A percentile compares a stretch with the other conserved stretches of the same genome.
phyloP scores from a whole-genome alignment of 2,113 vertebrate species.

The Tauraco erythrolophus region DNA sequence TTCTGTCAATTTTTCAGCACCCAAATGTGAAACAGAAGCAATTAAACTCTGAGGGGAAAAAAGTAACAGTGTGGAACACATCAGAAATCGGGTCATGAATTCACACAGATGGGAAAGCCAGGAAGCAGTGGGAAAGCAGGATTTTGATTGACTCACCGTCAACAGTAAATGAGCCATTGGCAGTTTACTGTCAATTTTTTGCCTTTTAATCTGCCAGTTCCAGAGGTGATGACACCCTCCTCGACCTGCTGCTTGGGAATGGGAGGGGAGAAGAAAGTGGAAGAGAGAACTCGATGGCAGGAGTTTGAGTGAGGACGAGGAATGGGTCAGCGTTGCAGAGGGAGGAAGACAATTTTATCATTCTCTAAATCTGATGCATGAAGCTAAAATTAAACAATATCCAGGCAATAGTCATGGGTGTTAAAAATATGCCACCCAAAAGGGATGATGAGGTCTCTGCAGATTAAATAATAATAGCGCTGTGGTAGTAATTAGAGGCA shows the following conservation, averaged over 20 bases:
- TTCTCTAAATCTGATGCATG: background rate
- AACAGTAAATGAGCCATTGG: constrained; percentile 72
- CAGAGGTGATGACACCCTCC: constrained; percentile 34
- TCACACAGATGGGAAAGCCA: constrained; percentile 73
- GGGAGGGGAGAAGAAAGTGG: background rate
- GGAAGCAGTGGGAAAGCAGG: constrained; percentile 69
- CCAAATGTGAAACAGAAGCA: constrained; percentile 76
- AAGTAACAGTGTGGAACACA: constrained; percentile 74
- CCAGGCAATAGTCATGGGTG: background rate
- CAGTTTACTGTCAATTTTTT: constrained; percentile 68
- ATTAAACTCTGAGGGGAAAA: constrained; percentile 75
- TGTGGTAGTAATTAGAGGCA: background rate
- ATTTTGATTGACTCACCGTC: constrained; percentile 73
- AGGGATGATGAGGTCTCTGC: background rate
- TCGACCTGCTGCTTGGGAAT: background rate
- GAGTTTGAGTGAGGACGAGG: background rate
- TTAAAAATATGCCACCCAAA: background rate
- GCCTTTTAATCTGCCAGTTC: constrained; percentile 64
- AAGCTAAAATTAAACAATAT: constrained; percentile 25
- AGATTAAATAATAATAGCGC: background rate
- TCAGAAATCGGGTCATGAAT: constrained; percentile 76
- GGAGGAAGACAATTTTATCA: background rate
- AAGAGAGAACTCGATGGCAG: background rate
- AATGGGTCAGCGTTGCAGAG: background rate
- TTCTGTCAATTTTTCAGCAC: constrained; percentile 77